phyloP scores from a whole-genome alignment of 1,140 invertebrate genomes.

The Bathynomus jamesi region DNA sequence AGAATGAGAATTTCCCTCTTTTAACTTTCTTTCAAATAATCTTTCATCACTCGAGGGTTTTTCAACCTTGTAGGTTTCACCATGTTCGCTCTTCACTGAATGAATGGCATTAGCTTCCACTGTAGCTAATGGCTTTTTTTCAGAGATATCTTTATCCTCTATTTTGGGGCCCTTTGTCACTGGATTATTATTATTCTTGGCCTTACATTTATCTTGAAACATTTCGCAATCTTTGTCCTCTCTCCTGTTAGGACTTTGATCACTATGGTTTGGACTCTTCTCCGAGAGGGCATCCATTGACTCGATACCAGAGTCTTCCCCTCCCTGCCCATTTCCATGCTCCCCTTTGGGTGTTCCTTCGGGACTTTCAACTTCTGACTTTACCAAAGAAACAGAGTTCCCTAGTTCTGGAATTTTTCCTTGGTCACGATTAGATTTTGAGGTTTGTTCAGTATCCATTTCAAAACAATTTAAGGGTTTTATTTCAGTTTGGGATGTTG shows the following conservation, averaged over 20 bases:
- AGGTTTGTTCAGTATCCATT: background rate
- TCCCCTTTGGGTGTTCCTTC: slow-evolving; percentile 39
- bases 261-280: slow-evolving; percentile 78
- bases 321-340: slow-evolving; percentile 44
- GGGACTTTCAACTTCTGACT: slow-evolving; percentile 40
- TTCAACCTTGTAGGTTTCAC: no score
- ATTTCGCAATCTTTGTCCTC: slow-evolving; percentile 37
- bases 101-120: no score
- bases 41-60: no score
- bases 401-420: slow-evolving; percentile 21
- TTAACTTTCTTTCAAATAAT: no score
- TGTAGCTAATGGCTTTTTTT: no score
- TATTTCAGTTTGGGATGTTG: no score
- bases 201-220: slow-evolving; percentile 5
- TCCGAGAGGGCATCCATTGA: slow-evolving; percentile 87
- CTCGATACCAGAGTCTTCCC: slow-evolving; percentile 85
- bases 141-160: no score
- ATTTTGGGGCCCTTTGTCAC: no score
- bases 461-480: background rate
- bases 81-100: no score
- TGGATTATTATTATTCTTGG: background rate
- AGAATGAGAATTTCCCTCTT: no score
- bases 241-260: slow-evolving; percentile 39
- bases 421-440: slow-evolving; percentile 19
- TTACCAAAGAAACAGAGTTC: slow-evolving; percentile 25